Evolutionary conservation across 2,888 invertebrate species (phyloP), one percentile per base, ranked within the genome.

Genomic region (Nomada ferruginata): DNA sequence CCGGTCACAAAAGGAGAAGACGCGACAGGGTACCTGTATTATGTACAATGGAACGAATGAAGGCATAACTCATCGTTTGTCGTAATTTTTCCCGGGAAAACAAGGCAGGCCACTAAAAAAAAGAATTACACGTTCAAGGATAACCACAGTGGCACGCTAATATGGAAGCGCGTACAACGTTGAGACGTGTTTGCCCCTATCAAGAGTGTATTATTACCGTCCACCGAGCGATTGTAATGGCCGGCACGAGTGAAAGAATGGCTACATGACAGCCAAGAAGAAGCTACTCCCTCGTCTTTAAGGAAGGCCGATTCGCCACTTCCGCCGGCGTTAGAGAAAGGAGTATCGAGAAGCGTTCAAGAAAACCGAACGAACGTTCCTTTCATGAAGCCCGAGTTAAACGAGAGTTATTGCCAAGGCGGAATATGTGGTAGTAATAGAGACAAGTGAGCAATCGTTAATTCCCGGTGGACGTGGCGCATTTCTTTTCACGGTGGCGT

Each of bases 111-210:
- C 26, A 26, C 20, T 23, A 10, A 20, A 26, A 47, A n/a, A n/a
- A 66, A 29, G 29, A 47, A 4, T 47, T 15, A 26, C 18, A 59
- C 69, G 69, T 71, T 63, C 65, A 76, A 80, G 57, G 68, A 76
- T 59, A 63, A 78, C 20, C 68, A 57, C 77, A 69, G 63, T 69
- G 79, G 68, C 75, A 71, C 59, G 79, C 81, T 75, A 77, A 79
- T 77, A 85, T 83, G 81, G 89, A 88, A 87, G 89, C 83, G 83
- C 71, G 81, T 80, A 78, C 76, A 79, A 66, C 73, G 83, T 83
- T 80, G 79, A 79, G 66, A 64, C 76, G 81, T 87, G 84, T 85
- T 85, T 82, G 74, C 61, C 60, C 73, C 76, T 86, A 85, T 87
- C 87, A 77, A 76, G 84, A 79, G 66, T 81, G 72, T 81, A 82